Percentiles rank a stretch among this genome's conserved stretches.
Evolutionary conservation across 2,888 invertebrate species (phyloP).

Genomic region (Acanthosoma haemorrhoidale): DNA sequence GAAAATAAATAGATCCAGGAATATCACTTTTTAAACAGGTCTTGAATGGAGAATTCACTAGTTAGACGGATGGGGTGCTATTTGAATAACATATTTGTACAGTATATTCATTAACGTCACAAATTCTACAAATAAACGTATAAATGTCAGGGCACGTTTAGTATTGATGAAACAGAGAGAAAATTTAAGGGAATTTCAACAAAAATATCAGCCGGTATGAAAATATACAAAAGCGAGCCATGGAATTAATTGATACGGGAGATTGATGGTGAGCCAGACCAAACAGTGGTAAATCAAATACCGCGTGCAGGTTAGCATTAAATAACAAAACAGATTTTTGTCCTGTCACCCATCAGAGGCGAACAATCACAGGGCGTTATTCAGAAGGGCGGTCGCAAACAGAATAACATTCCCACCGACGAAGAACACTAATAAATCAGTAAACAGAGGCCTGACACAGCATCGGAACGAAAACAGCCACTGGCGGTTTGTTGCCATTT

Average conservation of each 20-base stretch:
- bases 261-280: background rate
- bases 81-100: too few relatives aligned
- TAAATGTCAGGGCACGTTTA: too few relatives aligned
- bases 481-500: background rate
- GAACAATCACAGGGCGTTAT: slow-evolving; percentile 13
- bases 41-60: too few relatives aligned
- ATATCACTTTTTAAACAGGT: too few relatives aligned
- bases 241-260: slow-evolving; percentile 3
- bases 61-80: too few relatives aligned
- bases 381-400: background rate
- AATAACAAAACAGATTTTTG: slow-evolving; percentile 27
- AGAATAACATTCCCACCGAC: background rate
- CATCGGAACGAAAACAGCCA: background rate
- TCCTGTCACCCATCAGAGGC: slow-evolving; percentile 11
- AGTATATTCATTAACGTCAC: too few relatives aligned
- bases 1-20: too few relatives aligned
- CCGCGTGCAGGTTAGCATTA: background rate
- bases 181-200: too few relatives aligned
- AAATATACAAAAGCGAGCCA: too few relatives aligned
- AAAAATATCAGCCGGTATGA: too few relatives aligned
- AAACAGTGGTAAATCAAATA: slow-evolving; percentile 12
- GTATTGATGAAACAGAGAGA: too few relatives aligned
- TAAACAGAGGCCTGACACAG: background rate
- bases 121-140: too few relatives aligned
- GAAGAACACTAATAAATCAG: slow-evolving; percentile 18